Conservation (phyloP, 2,888 invertebrate genomes). For the Drosophila nigritarsus region DNA sequence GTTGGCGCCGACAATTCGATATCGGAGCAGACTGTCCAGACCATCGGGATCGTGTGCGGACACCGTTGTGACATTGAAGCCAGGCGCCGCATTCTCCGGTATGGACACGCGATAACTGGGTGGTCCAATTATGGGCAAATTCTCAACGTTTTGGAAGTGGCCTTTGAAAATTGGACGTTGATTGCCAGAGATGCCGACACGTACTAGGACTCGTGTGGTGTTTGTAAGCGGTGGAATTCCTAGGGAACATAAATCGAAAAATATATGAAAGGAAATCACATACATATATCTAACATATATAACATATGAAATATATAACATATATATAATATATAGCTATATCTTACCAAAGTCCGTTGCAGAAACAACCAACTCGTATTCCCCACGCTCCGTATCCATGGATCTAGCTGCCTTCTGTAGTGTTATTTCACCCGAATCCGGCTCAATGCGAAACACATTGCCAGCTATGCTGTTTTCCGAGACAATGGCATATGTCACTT, state of each 20-base stretch:
- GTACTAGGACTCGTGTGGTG: conserved; percentile 88
- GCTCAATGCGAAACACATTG: conserved; percentile 88
- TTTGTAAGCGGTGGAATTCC: conserved; percentile 88
- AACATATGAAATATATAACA: background rate
- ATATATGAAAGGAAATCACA: background rate
- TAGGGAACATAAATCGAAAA: conserved; percentile 58
- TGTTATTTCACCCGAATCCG: conserved; percentile 89
- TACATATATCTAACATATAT: background rate
- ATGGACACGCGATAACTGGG: conserved; percentile 90
- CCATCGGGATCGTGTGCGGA: conserved; percentile 93
- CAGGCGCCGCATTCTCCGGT: conserved; percentile 89
- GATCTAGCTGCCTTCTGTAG: conserved; percentile 88
- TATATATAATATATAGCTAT: conserved; percentile 2
- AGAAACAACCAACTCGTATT: conserved; percentile 89
- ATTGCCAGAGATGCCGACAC: conserved; percentile 93
- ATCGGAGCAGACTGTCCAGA: conserved; percentile 88
- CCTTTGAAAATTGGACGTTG: conserved; percentile 92
- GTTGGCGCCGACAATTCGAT: conserved; percentile 90
- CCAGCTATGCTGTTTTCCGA: conserved; percentile 90
- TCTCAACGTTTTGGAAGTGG: conserved; percentile 87
- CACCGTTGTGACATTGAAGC: conserved; percentile 89
- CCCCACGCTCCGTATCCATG: conserved; percentile 90
- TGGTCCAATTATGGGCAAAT: conserved; percentile 87
- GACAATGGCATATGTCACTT: conserved; percentile 88
- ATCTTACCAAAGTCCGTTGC: conserved; percentile 89